Conservation (phyloP, 2,888 invertebrate genomes). For the Spialia ferax region DNA sequence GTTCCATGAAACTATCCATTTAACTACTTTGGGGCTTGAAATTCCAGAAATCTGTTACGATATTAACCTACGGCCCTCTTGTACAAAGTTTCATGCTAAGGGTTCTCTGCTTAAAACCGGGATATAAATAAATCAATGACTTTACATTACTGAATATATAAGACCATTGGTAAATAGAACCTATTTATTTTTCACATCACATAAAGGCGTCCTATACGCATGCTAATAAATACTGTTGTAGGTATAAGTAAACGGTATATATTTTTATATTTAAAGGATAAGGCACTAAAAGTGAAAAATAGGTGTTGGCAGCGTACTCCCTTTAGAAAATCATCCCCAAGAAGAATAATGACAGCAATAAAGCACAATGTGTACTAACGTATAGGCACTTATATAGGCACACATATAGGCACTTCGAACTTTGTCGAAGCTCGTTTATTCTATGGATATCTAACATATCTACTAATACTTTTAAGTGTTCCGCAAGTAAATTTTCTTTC, state of each 20-base stretch:
- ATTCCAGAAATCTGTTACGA: no score
- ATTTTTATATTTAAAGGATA: constrained; percentile 18
- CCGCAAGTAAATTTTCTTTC: constrained; percentile 33
- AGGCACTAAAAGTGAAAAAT: constrained; percentile 12
- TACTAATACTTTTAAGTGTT: constrained; percentile 16
- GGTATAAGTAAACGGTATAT: neutral
- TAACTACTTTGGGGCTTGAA: no score
- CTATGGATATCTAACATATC: constrained; percentile 28
- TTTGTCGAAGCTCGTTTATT: constrained; percentile 31
- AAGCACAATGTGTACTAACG: neutral
- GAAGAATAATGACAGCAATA: constrained; percentile 12
- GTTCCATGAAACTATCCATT: no score
- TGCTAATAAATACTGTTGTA: neutral
- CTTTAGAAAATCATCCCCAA: constrained; percentile 12
- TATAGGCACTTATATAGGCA: neutral
- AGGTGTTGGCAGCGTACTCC: constrained; percentile 7
- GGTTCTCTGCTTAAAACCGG: no score
- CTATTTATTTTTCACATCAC: neutral
- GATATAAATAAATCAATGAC: no score
- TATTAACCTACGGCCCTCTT: no score
- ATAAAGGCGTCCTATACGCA: neutral
- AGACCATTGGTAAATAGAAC: no score
- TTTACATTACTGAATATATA: no score
- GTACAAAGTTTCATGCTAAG: no score
- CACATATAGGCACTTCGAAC: constrained; percentile 19